A percentile compares a stretch with the other conserved stretches of the same genome.
Evolutionary conservation across 2,888 invertebrate genomes (phyloP).

Genomic region (Andrena bucephala): DNA sequence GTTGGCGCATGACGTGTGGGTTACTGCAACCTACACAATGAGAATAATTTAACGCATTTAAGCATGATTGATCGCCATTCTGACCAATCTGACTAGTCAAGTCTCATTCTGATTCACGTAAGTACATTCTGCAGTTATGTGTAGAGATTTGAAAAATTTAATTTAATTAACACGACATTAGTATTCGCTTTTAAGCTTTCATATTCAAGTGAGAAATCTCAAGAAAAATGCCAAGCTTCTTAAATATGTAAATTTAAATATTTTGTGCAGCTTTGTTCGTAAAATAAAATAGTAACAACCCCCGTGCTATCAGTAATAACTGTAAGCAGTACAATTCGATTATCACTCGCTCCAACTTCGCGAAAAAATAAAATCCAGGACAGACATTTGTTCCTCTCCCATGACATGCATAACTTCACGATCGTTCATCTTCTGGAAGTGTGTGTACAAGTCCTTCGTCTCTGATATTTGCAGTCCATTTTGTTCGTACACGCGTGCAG

Average conservation of each 20-base stretch:
- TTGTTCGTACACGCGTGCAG: constrained; percentile 55
- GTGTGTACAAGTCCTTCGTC: constrained; percentile 9
- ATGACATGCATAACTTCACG: constrained; percentile 14
- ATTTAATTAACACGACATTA: background rate
- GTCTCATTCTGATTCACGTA: background rate
- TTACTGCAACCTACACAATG: background rate
- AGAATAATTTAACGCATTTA: constrained; percentile 1
- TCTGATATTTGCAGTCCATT: constrained; percentile 43
- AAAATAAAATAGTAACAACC: background rate
- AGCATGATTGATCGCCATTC: background rate
- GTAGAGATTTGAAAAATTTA: background rate
- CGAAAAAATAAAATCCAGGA: background rate
- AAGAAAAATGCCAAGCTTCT: background rate
- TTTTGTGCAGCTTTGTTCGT: background rate
- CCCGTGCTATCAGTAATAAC: background rate
- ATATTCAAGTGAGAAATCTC: background rate
- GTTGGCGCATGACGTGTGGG: background rate
- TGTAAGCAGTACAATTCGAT: constrained; percentile 10
- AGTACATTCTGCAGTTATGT: background rate
- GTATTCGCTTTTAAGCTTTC: background rate
- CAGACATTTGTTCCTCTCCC: constrained; percentile 21
- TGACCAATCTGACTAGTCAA: background rate
- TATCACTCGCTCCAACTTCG: background rate
- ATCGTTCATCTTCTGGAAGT: constrained; percentile 24
- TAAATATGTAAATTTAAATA: background rate